Evolutionary conservation across 2,888 invertebrate species (phyloP).

Genomic region (Frankliniella fusca): DNA sequence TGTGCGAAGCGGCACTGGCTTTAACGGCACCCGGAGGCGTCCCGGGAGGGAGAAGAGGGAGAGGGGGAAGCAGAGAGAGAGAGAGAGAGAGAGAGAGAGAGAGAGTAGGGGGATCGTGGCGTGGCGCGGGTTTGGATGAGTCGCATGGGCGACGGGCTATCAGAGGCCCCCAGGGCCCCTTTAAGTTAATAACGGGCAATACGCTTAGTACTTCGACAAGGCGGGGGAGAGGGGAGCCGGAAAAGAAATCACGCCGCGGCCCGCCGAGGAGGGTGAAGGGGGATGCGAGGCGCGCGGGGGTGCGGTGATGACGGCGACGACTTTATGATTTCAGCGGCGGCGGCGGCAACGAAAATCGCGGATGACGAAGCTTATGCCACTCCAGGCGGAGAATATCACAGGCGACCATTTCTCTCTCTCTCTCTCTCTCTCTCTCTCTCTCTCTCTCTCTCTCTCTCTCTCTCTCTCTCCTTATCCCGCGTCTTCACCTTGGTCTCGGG

Average conservation of each 20-base stretch:
- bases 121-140: background rate
- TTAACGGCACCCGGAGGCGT: constrained; percentile 18
- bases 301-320: background rate
- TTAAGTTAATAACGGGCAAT: constrained; percentile 23
- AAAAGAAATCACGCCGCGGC: background rate
- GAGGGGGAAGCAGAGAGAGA: background rate
- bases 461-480: too few species aligned
- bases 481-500: too few species aligned
- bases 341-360: too few species aligned
- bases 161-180: constrained; percentile 17
- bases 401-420: too few species aligned
- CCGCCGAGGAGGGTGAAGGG: background rate
- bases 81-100: background rate
- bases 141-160: constrained; percentile 7
- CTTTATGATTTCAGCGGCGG: too few species aligned
- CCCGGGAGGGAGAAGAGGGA: background rate
- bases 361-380: too few species aligned
- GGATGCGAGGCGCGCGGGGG: background rate
- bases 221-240: too few species aligned
- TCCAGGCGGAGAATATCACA: too few species aligned
- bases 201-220: background rate
- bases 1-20: background rate
- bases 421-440: too few species aligned
- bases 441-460: too few species aligned
- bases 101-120: too few species aligned